phyloP scores from a whole-genome alignment of 2,113 vertebrate species.

The Chinchilla lanigera region DNA sequence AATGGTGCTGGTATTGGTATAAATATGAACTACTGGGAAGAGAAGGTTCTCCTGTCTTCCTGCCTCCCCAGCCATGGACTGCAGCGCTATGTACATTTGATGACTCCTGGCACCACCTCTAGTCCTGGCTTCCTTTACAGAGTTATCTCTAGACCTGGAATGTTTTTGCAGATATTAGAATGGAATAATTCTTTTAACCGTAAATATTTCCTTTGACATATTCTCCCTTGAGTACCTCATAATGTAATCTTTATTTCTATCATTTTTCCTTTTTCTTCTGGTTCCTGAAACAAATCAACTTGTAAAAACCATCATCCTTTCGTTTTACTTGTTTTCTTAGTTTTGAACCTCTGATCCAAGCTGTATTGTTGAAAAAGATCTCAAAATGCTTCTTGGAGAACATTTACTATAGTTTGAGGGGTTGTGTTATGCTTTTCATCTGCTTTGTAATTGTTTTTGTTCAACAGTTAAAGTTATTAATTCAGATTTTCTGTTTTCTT shows the following conservation, averaged over 20 bases:
- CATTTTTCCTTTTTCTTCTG: not conserved
- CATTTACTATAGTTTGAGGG: not conserved
- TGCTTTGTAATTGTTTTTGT: constrained; percentile 3
- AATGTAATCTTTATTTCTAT: not conserved
- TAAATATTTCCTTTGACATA: not conserved
- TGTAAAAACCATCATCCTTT: not conserved
- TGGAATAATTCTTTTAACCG: not conserved
- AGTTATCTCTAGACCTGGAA: not conserved
- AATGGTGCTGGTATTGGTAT: not conserved
- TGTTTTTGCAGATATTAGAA: not conserved
- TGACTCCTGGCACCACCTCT: not conserved
- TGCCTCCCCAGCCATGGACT: not conserved
- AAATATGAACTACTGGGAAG: not conserved
- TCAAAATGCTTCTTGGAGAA: not conserved
- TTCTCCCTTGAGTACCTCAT: not conserved
- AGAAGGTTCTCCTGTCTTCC: not conserved
- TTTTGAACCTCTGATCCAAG: not conserved
- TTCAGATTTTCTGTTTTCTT: constrained; percentile 30
- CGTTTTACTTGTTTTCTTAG: not conserved
- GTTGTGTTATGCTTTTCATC: not conserved
- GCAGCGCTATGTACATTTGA: not conserved
- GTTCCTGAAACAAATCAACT: constrained; percentile 28
- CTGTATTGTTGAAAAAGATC: not conserved
- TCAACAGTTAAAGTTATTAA: not conserved
- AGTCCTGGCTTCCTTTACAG: not conserved